phyloP scores from a whole-genome alignment of 2,888 invertebrate species.

The Drosophila prolongata region DNA sequence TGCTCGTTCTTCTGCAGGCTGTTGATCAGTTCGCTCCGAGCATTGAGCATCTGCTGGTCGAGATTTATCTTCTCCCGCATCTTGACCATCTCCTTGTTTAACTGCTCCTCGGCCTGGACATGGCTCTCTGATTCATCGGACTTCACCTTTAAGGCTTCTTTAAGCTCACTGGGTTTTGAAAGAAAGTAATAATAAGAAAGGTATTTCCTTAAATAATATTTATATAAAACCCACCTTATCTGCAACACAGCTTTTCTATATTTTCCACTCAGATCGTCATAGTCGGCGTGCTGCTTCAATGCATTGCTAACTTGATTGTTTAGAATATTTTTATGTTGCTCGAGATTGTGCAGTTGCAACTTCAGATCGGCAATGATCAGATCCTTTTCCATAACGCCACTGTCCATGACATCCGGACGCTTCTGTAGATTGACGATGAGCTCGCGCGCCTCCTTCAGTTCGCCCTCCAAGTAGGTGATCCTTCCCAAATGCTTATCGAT shows the following conservation, averaged over 20 bases:
- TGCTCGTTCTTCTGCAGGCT: slow-evolving; percentile 70
- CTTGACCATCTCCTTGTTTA: slow-evolving; percentile 59
- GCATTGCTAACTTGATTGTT: slow-evolving; percentile 2
- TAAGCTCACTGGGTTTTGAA: slow-evolving; percentile 24
- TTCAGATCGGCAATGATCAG: slow-evolving; percentile 7
- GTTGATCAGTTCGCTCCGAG: slow-evolving; percentile 75
- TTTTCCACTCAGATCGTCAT: not conserved
- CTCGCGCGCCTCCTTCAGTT: slow-evolving; percentile 11
- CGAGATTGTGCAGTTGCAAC: slow-evolving; percentile 1
- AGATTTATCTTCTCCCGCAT: slow-evolving; percentile 71
- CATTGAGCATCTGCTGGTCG: slow-evolving; percentile 69
- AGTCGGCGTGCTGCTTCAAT: not conserved
- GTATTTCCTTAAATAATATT: no score
- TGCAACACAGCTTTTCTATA: not conserved
- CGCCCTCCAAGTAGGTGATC: not conserved
- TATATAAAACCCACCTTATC: slow-evolving; percentile 22
- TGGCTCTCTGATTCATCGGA: not conserved
- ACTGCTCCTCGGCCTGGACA: not conserved
- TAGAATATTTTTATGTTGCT: slow-evolving; percentile 6
- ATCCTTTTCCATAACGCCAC: slow-evolving; percentile 4
- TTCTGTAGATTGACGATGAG: slow-evolving; percentile 8
- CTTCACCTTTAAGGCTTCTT: slow-evolving; percentile 9
- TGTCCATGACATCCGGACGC: slow-evolving; percentile 3
- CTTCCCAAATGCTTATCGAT: not conserved
- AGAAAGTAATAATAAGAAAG: not conserved